Base-by-base conservation (phyloP, 2,888 invertebrate species). In the Pediacus dermestoides region DNA sequence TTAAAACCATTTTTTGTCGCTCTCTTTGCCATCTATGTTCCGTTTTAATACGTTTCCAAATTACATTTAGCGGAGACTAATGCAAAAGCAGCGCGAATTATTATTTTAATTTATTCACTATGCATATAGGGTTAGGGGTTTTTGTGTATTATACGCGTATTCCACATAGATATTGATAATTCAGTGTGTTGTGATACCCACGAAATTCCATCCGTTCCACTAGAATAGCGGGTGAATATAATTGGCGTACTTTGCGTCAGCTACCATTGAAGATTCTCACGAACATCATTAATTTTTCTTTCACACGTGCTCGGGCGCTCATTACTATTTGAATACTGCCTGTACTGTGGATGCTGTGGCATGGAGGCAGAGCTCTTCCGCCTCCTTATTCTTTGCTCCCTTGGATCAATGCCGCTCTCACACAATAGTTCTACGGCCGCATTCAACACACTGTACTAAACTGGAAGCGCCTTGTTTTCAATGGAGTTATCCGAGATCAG, bases 231-330 rank as follows among this genome's bases (percentile, higher is more conserved):
- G 8, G 25, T 15, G 28, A 31, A 37, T 31, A 39, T 39, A 40
- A 40, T 40, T 40, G 40, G 40, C 18, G 33, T 26, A 16, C 18
- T 26, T 10, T 23, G 21, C 25, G 16, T 25, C n/a, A 12, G 18
- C 21, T n/a, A 14, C 35, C 40, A 40, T 40, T 31, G 27, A 31
- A 14, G 39, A 34, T 33, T 34, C 39, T 34, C 42, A 33, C 36
- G 47, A 46, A 50, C 50, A 42, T 50, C 53, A 50, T 53, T 53
- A 55, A 55, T 55, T 53, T 55, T 53, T 55, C 47, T 48, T 52
- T 40, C 48, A 47, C 55, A 50, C 51, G 50, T 50, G 47, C 46
- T 42, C 37, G 32, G 42, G 35, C 40, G 27, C 43, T 42, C 47
- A 49, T 53, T 51, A 51, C 48, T 44, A 52, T 54, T 50, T 53